These are phyloP conservation scores for Drosophila erecta DNA, from an alignment of 1,140 invertebrate genomes.

Conservation along the genomic window DNA sequence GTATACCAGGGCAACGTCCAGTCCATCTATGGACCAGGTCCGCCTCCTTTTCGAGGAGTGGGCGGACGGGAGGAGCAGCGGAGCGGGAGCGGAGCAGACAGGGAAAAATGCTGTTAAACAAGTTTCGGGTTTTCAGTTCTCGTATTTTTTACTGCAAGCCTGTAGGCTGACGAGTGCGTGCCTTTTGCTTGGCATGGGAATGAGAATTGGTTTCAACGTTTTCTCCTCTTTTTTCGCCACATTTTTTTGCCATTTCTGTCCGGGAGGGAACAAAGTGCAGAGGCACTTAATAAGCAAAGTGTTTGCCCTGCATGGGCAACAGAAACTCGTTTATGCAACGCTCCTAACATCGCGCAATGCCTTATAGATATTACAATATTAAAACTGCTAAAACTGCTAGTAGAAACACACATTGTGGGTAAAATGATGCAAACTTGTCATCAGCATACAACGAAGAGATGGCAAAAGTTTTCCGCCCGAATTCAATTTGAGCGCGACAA, in stretches of 20 bases:
- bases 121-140: conserved; percentile 59
- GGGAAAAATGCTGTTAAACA: conserved; percentile 70
- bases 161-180: conserved; percentile 41
- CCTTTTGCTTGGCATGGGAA: conserved; percentile 63
- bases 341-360: conserved; percentile 5
- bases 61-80: conserved; percentile 9
- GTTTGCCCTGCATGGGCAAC: conserved; percentile 24
- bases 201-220: conserved; percentile 39
- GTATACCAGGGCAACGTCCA: conserved; percentile 13
- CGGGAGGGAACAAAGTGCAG: conserved; percentile 47
- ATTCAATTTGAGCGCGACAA: conserved; percentile 64
- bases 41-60: conserved; percentile 35
- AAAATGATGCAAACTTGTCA: conserved; percentile 34
- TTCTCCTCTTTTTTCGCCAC: conserved; percentile 11
- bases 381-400: conserved; percentile 20
- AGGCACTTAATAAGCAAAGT: conserved; percentile 70
- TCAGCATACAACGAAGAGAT: conserved; percentile 29
- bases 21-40: conserved; percentile 15
- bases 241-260: conserved; percentile 28
- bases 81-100: conserved; percentile 13
- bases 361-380: conserved; percentile 46
- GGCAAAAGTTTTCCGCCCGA: conserved; percentile 40
- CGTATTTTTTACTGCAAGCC: conserved; percentile 10
- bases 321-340: conserved; percentile 12
- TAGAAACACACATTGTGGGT: conserved; percentile 17